These are phyloP conservation scores for Leiothrix lutea DNA, from an alignment of 2,113 vertebrate species.

Conservation along the genomic window DNA sequence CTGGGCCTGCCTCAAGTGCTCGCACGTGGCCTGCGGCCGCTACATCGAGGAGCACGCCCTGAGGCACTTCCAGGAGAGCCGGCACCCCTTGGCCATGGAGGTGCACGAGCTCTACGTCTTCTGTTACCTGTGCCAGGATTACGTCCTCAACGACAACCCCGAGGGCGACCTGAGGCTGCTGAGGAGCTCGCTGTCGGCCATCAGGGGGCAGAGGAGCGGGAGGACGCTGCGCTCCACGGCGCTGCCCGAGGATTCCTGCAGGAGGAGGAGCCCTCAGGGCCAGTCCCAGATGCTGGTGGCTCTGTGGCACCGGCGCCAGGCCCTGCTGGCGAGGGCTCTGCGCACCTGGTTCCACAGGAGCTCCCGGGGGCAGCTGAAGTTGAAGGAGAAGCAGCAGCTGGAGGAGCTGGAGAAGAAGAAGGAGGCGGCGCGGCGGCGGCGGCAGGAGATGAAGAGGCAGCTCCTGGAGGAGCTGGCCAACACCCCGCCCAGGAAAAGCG, in stretches of 20 bases:
- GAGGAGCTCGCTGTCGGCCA: constrained; percentile 87
- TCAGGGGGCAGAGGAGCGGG: constrained; percentile 72
- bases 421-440: constrained; percentile 82
- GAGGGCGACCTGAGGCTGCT: constrained; percentile 96
- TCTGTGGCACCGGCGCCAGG: constrained; percentile 87
- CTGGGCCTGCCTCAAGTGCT: constrained; percentile 98
- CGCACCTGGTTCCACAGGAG: constrained; percentile 78
- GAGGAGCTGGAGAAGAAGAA: constrained; percentile 83
- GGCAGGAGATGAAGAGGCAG: constrained; percentile 88
- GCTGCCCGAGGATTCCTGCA: constrained; percentile 56
- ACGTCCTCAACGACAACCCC: constrained; percentile 94
- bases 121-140: constrained; percentile 95
- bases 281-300: constrained; percentile 88
- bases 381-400: constrained; percentile 75
- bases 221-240: constrained; percentile 87
- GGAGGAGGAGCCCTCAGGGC: constrained; percentile 65
- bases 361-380: constrained; percentile 80
- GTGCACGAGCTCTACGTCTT: constrained; percentile 95
- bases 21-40: constrained; percentile 93
- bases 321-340: constrained; percentile 83
- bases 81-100: constrained; percentile 94
- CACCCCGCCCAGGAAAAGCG: constrained; percentile 92
- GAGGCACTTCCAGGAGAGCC: constrained; percentile 88
- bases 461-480: constrained; percentile 90
- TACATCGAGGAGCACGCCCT: constrained; percentile 95